Percentiles rank a stretch among this genome's conserved stretches.
phyloP scores from a whole-genome alignment of 2,888 invertebrate species.

The Drosophila villosipedis region DNA sequence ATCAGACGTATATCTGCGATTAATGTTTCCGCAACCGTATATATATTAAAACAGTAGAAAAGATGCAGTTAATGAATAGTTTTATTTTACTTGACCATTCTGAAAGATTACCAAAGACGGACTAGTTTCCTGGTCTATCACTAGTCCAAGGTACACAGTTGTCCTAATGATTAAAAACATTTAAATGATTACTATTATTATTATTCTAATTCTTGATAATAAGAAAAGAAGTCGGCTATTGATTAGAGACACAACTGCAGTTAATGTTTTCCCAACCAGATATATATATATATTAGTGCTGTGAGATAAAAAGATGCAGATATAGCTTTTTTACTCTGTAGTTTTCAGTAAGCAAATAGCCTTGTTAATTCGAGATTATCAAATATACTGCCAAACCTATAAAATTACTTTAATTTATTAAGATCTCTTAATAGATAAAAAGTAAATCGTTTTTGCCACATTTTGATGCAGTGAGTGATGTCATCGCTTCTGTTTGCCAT shows the following conservation, averaged over 20 bases:
- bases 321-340: neutral
- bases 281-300: neutral
- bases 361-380: neutral
- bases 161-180: neutral
- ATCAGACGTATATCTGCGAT: neutral
- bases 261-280: neutral
- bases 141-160: neutral
- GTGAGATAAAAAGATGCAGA: neutral
- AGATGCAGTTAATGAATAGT: neutral
- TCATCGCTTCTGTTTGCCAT: conserved; percentile 26
- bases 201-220: neutral
- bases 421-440: neutral
- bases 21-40: neutral
- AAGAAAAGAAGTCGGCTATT: no score
- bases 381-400: neutral
- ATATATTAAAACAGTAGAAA: neutral
- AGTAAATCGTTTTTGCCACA: neutral
- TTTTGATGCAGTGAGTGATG: conserved; percentile 2
- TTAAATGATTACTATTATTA: neutral
- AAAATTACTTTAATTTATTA: neutral
- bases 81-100: neutral
- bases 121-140: neutral
- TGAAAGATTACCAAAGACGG: neutral
- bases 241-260: neutral
- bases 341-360: neutral